Conservation (phyloP, 2,888 invertebrate genomes). For the Cephalotes varians region DNA sequence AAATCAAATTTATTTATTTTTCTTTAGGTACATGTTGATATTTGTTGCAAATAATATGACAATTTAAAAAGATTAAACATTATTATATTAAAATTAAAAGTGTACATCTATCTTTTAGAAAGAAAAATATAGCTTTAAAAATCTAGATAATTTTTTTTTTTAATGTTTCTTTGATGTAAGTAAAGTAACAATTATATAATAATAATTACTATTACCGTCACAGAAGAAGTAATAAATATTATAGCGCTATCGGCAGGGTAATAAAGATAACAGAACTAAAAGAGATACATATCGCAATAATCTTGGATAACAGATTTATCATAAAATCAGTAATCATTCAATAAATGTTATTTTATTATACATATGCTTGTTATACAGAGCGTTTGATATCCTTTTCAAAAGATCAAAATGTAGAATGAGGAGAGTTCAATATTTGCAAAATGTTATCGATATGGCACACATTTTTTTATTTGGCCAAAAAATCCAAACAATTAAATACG, state of each 20-base stretch:
- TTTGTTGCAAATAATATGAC: neutral
- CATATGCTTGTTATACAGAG: neutral
- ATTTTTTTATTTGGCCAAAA: neutral
- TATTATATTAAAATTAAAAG: too few relatives aligned
- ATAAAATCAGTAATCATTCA: too few relatives aligned
- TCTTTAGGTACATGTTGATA: neutral
- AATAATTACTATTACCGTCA: conserved; percentile 17
- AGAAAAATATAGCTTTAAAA: neutral
- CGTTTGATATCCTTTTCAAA: neutral
- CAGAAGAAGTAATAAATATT: conserved; percentile 13
- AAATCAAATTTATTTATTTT: neutral
- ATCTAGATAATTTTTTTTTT: neutral
- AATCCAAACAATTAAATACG: neutral
- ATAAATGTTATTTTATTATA: too few relatives aligned
- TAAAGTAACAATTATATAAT: conserved; percentile 4
- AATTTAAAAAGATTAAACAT: neutral
- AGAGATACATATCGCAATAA: neutral
- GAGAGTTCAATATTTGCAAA: neutral
- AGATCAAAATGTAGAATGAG: neutral
- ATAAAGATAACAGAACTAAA: conserved; percentile 9
- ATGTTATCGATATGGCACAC: neutral
- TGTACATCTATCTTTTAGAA: neutral
- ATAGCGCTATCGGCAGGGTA: neutral
- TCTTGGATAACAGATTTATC: neutral
- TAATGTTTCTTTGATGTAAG: neutral